Conservation (phyloP, 2,113 vertebrate species). For the Callionymus lyra region DNA sequence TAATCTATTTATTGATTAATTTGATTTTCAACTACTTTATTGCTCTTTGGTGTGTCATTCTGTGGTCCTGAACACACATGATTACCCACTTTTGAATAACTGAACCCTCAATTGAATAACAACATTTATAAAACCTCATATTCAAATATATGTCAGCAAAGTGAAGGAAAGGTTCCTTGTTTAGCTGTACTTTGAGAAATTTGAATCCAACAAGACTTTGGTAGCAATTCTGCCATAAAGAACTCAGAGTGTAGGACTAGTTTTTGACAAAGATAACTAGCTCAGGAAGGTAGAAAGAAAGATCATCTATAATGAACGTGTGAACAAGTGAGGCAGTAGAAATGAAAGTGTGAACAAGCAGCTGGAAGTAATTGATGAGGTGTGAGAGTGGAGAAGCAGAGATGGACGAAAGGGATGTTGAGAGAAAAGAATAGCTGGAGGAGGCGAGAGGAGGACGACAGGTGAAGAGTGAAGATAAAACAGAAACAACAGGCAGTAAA, state of each 20-base stretch:
- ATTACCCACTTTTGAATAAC: too few relatives aligned
- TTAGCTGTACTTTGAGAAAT: too few relatives aligned
- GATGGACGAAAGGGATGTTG: constrained; percentile 4
- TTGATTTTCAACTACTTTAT: too few relatives aligned
- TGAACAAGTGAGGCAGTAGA: constrained; percentile 9
- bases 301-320: constrained; percentile 3
- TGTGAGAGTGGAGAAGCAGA: constrained; percentile 9
- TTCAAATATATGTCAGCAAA: too few relatives aligned
- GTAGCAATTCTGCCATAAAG: too few relatives aligned
- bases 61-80: too few relatives aligned
- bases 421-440: constrained; percentile 21
- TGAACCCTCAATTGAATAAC: too few relatives aligned
- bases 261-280: constrained; percentile 22
- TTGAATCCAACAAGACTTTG: too few relatives aligned
- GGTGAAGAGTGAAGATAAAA: constrained; percentile 22
- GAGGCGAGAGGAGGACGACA: constrained; percentile 7
- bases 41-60: too few relatives aligned
- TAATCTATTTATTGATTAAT: too few relatives aligned
- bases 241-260: constrained; percentile 12
- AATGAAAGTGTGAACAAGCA: constrained; percentile 12
- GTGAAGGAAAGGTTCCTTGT: too few relatives aligned
- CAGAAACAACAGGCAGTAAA: constrained; percentile 20
- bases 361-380: constrained; percentile 13
- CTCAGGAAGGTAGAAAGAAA: constrained; percentile 1
- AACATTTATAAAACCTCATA: too few relatives aligned